A percentile compares a stretch with the other conserved stretches of the same genome.
Evolutionary conservation across 2,888 invertebrate species (phyloP).

Genomic region (Imbricaverruca yamaguchii): DNA sequence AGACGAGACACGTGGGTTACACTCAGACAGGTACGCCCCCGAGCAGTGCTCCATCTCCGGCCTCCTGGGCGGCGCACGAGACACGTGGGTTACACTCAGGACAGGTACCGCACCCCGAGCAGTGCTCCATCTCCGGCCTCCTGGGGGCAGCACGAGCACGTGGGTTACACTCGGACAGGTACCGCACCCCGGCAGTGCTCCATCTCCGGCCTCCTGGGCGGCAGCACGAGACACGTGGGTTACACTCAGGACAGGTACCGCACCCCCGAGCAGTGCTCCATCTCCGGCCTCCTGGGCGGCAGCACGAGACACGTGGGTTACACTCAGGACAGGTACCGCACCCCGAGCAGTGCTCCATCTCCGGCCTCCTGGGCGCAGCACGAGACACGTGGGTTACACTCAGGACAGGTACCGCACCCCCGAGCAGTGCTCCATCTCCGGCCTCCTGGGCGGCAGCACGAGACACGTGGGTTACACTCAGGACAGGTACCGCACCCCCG

Average conservation of each 20-base stretch:
- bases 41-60: too few species aligned
- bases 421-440: slow-evolving; percentile 61
- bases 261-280: slow-evolving; percentile 72
- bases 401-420: slow-evolving; percentile 64
- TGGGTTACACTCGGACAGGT: slow-evolving; percentile 82
- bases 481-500: slow-evolving; percentile 68
- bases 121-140: too few species aligned
- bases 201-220: slow-evolving; percentile 37
- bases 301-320: neutral
- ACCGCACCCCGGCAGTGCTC: slow-evolving; percentile 76
- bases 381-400: neutral
- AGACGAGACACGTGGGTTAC: too few species aligned
- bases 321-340: slow-evolving; percentile 59
- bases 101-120: too few species aligned
- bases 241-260: slow-evolving; percentile 56
- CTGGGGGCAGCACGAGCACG: too few species aligned
- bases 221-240: neutral
- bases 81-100: too few species aligned
- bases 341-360: slow-evolving; percentile 69
- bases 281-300: slow-evolving; percentile 35
- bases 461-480: neutral
- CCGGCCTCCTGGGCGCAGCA: slow-evolving; percentile 34
- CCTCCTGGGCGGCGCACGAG: too few species aligned
- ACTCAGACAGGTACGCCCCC: too few species aligned
- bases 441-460: slow-evolving; percentile 31